Evolutionary conservation across 2,113 vertebrate genomes (phyloP).

Genomic region (Tragelaphus scriptus): DNA sequence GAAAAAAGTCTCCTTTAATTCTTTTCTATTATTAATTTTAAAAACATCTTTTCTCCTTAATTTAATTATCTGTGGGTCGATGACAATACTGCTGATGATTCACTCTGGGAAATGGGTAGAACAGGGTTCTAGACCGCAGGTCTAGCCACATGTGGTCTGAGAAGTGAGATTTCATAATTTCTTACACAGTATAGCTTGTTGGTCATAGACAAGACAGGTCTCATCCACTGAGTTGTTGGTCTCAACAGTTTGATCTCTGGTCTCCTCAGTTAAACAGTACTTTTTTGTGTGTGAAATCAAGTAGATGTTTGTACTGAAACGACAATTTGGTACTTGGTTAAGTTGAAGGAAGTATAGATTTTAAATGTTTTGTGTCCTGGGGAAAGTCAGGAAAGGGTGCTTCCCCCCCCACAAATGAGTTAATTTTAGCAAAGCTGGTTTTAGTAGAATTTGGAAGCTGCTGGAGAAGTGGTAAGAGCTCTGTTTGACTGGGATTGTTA

Average conservation of each 20-base stretch:
- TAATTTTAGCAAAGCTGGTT: constrained; percentile 1
- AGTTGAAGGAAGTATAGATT: background rate
- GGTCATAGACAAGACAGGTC: background rate
- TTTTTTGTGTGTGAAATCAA: background rate
- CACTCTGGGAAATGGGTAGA: background rate
- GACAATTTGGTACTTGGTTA: background rate
- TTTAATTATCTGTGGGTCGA: background rate
- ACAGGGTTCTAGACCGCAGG: background rate
- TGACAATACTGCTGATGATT: background rate
- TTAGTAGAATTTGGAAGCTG: background rate
- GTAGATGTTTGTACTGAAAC: background rate
- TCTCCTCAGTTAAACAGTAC: background rate
- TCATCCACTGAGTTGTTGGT: background rate
- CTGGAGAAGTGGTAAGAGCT: background rate
- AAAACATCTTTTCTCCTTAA: background rate
- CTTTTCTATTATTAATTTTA: background rate
- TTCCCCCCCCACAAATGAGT: background rate
- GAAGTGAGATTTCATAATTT: background rate
- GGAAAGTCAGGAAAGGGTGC: background rate
- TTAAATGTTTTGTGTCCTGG: background rate
- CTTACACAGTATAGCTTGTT: background rate
- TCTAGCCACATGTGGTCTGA: background rate
- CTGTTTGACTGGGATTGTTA: background rate
- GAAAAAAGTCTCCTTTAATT: background rate
- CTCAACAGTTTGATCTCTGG: background rate